These are phyloP conservation scores for Pocillopora damicornis DNA, from an alignment of 64 coral and sea anemone genomes.

Conservation along the genomic window DNA sequence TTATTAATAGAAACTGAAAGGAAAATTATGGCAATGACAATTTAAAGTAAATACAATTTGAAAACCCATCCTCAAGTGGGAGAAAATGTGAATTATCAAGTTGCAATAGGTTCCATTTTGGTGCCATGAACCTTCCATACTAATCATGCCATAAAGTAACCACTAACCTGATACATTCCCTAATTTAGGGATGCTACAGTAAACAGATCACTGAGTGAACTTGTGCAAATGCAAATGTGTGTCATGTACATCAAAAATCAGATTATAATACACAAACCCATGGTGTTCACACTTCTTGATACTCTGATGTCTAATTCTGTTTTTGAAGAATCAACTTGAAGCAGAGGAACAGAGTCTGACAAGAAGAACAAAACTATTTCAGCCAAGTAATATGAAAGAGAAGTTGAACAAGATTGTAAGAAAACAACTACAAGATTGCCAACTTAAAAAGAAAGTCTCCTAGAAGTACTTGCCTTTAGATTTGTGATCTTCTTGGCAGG, in stretches of 20 bases:
- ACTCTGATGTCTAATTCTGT: constrained; percentile 37
- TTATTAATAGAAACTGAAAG: too few species aligned
- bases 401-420: neutral
- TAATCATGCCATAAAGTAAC: too few species aligned
- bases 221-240: neutral
- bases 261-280: constrained; percentile 8
- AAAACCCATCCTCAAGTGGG: too few species aligned
- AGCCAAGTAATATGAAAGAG: neutral
- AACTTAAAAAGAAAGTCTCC: neutral
- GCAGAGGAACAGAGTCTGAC: constrained; percentile 56
- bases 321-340: constrained; percentile 54
- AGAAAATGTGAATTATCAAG: too few species aligned
- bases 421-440: neutral
- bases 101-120: too few species aligned
- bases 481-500: constrained; percentile 80
- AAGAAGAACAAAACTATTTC: neutral
- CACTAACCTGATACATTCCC: too few species aligned
- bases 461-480: constrained; percentile 62
- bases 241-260: neutral
- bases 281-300: constrained; percentile 16
- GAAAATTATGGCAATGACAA: too few species aligned
- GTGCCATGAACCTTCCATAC: too few species aligned
- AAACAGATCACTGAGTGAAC: too few species aligned
- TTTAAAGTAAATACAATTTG: too few species aligned
- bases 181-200: too few species aligned